These are phyloP conservation scores for Tapera naevia DNA, from an alignment of 2,797 vertebrate species.

Conservation along the genomic window DNA sequence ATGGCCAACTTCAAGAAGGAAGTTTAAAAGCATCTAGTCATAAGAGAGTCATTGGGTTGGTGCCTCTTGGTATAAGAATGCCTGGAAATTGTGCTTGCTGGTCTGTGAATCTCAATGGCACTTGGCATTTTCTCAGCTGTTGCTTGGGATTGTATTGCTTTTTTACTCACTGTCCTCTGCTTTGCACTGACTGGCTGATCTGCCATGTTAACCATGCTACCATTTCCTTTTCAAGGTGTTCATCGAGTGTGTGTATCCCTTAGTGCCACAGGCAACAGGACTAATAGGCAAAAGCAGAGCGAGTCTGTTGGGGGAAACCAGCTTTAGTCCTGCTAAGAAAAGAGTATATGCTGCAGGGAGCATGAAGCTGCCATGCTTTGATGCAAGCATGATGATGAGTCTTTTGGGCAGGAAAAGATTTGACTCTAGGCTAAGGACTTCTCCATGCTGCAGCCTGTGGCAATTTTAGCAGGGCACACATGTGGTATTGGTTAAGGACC, in stretches of 20 bases:
- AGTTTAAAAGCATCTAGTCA: neutral
- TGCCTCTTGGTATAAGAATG: slow-evolving; percentile 12
- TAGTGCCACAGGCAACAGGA: neutral
- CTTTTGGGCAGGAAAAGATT: neutral
- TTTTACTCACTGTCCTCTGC: neutral
- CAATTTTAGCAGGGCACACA: neutral
- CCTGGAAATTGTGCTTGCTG: neutral
- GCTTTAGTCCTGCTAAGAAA: neutral
- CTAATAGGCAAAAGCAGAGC: neutral
- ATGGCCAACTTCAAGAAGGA: neutral
- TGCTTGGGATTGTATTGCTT: neutral
- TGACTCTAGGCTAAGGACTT: neutral
- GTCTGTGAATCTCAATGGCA: neutral
- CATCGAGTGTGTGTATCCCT: neutral
- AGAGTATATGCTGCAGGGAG: neutral
- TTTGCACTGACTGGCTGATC: neutral
- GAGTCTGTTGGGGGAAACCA: neutral
- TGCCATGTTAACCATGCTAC: neutral
- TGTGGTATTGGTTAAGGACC: neutral
- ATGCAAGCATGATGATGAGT: neutral
- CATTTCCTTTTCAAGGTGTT: neutral
- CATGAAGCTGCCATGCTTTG: neutral
- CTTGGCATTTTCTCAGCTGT: neutral
- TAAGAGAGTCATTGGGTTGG: slow-evolving; percentile 29
- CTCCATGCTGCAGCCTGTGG: neutral